These are phyloP conservation scores for Drosophila testacea DNA, from an alignment of 2,888 invertebrate species.

Conservation along the genomic window DNA sequence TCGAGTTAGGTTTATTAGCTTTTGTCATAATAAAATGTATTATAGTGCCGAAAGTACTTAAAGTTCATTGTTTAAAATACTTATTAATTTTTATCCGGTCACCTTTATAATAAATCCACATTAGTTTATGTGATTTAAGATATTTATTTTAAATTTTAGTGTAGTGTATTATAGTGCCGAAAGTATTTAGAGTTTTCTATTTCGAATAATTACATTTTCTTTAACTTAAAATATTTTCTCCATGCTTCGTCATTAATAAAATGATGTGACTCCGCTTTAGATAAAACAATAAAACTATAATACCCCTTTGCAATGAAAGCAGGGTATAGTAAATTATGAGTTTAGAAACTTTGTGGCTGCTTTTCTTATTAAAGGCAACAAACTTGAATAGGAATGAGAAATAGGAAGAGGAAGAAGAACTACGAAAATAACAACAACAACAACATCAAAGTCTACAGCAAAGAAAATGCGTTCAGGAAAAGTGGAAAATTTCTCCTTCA, in stretches of 20 bases:
- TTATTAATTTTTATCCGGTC: too few relatives aligned
- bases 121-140: too few relatives aligned
- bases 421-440: slow-evolving; percentile 13
- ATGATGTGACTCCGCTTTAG: too few relatives aligned
- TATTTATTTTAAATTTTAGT: too few relatives aligned
- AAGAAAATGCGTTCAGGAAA: slow-evolving; percentile 10
- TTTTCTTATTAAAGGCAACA: not conserved
- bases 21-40: not conserved
- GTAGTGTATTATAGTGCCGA: not conserved
- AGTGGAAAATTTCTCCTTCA: slow-evolving; percentile 37
- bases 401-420: not conserved
- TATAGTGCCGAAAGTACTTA: slow-evolving; percentile 1
- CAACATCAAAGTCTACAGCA: slow-evolving; percentile 5
- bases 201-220: too few relatives aligned
- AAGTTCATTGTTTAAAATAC: not conserved
- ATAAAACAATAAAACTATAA: not conserved
- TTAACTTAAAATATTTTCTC: too few relatives aligned
- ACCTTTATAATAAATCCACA: too few relatives aligned
- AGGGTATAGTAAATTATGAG: not conserved
- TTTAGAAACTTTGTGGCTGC: not conserved
- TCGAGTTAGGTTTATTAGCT: not conserved
- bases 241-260: too few relatives aligned
- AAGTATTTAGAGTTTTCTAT: not conserved
- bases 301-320: not conserved
- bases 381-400: not conserved